A percentile compares a stretch with the other conserved stretches of the same genome.
Conservation (phyloP, 2,797 vertebrate species). For the Acanthurus lineatus region DNA sequence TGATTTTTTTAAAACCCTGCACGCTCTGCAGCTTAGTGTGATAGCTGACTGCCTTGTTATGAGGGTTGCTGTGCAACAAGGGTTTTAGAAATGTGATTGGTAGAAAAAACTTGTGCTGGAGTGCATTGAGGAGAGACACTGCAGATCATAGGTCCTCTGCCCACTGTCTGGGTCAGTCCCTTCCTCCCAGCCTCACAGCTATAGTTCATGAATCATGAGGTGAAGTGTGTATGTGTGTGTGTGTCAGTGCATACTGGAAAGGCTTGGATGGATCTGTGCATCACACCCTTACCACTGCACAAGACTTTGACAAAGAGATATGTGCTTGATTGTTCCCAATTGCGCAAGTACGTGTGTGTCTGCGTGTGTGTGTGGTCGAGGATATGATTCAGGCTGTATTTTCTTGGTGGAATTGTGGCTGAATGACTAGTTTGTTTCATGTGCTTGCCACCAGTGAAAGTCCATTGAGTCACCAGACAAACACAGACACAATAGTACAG, state of each 20-base stretch:
- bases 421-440: conserved; percentile 70
- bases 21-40: not conserved
- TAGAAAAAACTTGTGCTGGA: conserved; percentile 18
- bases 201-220: conserved; percentile 53
- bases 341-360: not conserved
- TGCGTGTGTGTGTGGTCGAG: conserved; percentile 44
- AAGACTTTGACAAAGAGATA: conserved; percentile 29
- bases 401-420: conserved; percentile 57
- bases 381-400: conserved; percentile 72
- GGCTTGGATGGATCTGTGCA: conserved; percentile 35
- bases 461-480: conserved; percentile 78
- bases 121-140: conserved; percentile 31
- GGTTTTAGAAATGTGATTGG: conserved; percentile 27
- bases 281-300: conserved; percentile 30
- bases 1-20: not conserved
- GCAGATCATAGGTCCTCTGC: conserved; percentile 37
- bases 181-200: conserved; percentile 30
- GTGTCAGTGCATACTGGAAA: conserved; percentile 37
- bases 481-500: conserved; percentile 69
- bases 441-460: conserved; percentile 71
- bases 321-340: conserved; percentile 24
- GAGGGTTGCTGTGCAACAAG: not conserved
- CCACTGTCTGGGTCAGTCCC: conserved; percentile 30
- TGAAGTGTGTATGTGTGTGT: conserved; percentile 7
- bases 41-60: conserved; percentile 3